phyloP scores from a whole-genome alignment of 2,113 vertebrate genomes.

The Eira barbara region DNA sequence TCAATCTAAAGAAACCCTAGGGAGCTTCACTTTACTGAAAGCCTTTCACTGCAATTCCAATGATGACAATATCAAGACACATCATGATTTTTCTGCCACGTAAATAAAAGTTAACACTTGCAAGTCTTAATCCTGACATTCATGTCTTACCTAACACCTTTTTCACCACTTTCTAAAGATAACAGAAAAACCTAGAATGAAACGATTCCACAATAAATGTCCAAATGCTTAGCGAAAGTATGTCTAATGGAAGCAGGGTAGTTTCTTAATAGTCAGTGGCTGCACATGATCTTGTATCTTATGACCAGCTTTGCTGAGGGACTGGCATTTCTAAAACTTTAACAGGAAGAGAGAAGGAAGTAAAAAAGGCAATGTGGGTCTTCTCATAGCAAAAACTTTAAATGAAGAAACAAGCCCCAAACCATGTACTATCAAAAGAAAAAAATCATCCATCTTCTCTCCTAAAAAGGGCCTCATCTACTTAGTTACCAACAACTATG shows the following conservation, averaged over 20 bases:
- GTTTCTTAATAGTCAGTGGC: constrained; percentile 34
- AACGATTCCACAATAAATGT: constrained; percentile 12
- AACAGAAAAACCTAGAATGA: background rate
- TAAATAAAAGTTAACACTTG: constrained; percentile 4
- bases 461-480: background rate
- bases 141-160: background rate
- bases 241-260: background rate
- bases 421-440: background rate
- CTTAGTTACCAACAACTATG: background rate
- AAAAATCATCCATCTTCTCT: background rate
- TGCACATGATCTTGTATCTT: constrained; percentile 45
- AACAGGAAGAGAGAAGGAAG: background rate
- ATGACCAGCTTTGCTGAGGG: constrained; percentile 57
- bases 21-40: constrained; percentile 13
- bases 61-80: background rate
- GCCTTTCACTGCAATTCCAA: background rate
- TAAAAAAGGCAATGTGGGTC: background rate
- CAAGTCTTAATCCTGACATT: background rate
- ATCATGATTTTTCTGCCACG: background rate
- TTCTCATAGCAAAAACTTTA: background rate
- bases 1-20: constrained; percentile 6
- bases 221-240: background rate
- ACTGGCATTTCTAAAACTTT: constrained; percentile 44
- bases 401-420: background rate
- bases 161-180: background rate